phyloP scores from a whole-genome alignment of 2,797 vertebrate genomes.

The Phrynocephalus vlangalii region DNA sequence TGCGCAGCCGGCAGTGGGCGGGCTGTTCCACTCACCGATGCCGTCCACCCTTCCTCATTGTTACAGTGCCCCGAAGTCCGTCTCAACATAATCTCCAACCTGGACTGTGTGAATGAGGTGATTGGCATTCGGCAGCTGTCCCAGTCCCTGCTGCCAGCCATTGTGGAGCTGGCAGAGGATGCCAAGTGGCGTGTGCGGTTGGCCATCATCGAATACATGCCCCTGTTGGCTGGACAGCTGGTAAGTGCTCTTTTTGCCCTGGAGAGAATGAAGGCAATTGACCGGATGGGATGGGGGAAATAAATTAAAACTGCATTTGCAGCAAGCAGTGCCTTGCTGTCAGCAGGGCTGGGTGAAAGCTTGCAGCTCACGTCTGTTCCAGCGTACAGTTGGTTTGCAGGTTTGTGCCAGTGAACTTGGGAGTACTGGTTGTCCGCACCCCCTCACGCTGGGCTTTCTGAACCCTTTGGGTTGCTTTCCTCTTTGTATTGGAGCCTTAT shows the following conservation, averaged over 20 bases:
- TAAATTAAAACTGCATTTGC: not conserved
- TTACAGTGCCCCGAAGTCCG: slow-evolving; percentile 80
- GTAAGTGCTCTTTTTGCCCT: slow-evolving; percentile 46
- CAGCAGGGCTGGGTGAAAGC: not conserved
- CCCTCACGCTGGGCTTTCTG: too few relatives aligned
- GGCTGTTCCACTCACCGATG: not conserved
- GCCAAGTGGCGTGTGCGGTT: slow-evolving; percentile 81
- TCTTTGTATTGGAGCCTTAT: too few relatives aligned
- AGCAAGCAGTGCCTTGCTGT: not conserved
- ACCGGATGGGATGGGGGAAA: not conserved
- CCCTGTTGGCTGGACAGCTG: slow-evolving; percentile 80
- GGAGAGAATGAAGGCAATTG: not conserved
- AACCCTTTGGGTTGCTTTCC: not conserved
- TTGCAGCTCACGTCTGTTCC: not conserved
- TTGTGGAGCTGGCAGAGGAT: slow-evolving; percentile 82
- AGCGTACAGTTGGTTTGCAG: too few relatives aligned
- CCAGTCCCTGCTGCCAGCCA: slow-evolving; percentile 80
- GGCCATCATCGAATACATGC: slow-evolving; percentile 84
- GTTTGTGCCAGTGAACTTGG: not conserved
- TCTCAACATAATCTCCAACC: slow-evolving; percentile 83
- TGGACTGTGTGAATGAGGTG: slow-evolving; percentile 83
- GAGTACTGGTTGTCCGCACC: not conserved
- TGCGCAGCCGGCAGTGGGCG: fast-evolving
- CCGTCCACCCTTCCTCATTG: not conserved
- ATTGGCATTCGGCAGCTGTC: slow-evolving; percentile 82